A percentile compares a stretch with the other conserved stretches of the same genome.
These are phyloP conservation scores for Potamarius usumacintae DNA, from an alignment of 2,113 vertebrate genomes.

Conservation along the genomic window DNA sequence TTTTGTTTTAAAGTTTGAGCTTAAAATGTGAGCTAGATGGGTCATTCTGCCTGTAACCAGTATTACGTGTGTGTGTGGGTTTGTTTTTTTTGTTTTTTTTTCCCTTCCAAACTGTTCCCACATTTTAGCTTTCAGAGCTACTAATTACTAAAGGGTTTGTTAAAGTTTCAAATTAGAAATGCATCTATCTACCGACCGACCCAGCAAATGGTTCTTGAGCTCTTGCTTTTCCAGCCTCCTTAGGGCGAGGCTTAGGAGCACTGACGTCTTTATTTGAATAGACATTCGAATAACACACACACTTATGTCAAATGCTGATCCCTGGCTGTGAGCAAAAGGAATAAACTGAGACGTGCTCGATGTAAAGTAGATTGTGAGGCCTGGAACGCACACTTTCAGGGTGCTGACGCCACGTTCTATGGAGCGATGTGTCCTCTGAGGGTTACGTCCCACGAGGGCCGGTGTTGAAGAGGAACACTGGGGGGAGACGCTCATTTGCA, in stretches of 20 bases:
- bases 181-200: no score
- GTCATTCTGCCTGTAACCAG: not conserved
- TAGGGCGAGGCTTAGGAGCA: slow-evolving; percentile 9
- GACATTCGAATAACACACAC: not conserved
- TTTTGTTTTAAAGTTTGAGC: not conserved
- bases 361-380: not conserved
- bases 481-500: slow-evolving; percentile 33
- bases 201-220: not conserved
- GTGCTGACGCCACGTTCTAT: not conserved
- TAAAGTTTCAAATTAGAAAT: not conserved
- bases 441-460: not conserved
- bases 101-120: not conserved
- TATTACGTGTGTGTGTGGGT: not conserved
- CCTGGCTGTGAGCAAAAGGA: not conserved
- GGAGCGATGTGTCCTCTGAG: slow-evolving; percentile 38
- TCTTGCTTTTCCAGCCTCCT: not conserved
- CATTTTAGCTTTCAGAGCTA: not conserved
- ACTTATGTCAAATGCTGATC: not conserved
- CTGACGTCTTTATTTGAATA: slow-evolving; percentile 28
- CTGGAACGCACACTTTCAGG: not conserved
- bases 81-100: no score
- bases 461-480: slow-evolving; percentile 8
- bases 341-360: not conserved
- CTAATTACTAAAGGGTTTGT: not conserved
- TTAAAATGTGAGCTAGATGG: not conserved